These are phyloP conservation scores for Dendronephthya gigantea DNA, from an alignment of 64 coral and sea anemone species.

Conservation along the genomic window DNA sequence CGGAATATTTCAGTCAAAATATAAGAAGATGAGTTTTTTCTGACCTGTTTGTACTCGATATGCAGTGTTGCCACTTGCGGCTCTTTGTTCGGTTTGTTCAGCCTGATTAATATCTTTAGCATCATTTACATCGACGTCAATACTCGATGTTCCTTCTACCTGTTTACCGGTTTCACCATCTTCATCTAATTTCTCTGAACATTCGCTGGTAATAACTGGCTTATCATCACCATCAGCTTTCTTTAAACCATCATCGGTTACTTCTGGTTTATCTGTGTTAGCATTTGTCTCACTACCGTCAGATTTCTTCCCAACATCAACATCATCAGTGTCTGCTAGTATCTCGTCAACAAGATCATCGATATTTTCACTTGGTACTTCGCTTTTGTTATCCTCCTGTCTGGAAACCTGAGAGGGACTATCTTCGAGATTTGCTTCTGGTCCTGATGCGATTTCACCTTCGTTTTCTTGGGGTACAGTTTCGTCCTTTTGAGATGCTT, in stretches of 20 bases:
- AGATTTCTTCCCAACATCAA: background rate
- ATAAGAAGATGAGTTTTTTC: background rate
- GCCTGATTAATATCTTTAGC: background rate
- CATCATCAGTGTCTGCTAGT: background rate
- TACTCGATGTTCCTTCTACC: background rate
- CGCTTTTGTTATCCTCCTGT: background rate
- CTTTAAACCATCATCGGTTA: background rate
- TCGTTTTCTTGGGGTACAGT: background rate
- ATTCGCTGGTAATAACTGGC: background rate
- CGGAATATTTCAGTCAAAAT: background rate
- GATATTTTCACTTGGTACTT: background rate
- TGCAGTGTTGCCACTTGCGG: background rate
- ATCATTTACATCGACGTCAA: background rate
- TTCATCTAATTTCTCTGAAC: background rate
- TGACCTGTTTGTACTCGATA: background rate
- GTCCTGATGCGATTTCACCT: background rate
- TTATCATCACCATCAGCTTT: background rate
- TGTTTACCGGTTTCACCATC: background rate
- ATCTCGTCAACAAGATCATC: background rate
- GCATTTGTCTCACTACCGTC: background rate
- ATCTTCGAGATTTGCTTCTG: background rate
- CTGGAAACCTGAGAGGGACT: background rate
- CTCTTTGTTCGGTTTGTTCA: background rate
- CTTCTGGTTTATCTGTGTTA: background rate
- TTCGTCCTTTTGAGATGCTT: background rate